phyloP scores from a whole-genome alignment of 2,797 vertebrate genomes.

The Danio jaintianensis region DNA sequence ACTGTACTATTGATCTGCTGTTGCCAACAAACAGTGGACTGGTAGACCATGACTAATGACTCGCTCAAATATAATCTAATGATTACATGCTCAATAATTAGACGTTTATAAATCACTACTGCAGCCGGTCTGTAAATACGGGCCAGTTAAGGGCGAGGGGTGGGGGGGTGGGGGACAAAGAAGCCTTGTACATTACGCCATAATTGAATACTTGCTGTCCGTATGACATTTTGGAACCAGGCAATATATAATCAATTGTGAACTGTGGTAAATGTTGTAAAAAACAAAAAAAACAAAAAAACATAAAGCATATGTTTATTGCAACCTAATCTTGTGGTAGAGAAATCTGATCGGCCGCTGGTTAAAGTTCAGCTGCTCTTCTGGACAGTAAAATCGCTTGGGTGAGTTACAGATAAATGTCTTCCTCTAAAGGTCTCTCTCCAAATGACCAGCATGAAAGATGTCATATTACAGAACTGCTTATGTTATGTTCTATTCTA shows the following conservation, averaged over 20 bases:
- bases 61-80: constrained; percentile 48
- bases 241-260: constrained; percentile 51
- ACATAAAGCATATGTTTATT: constrained; percentile 49
- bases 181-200: constrained; percentile 42
- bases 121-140: constrained; percentile 41
- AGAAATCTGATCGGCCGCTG: constrained; percentile 49
- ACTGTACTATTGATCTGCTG: constrained; percentile 73
- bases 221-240: constrained; percentile 36
- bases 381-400: constrained; percentile 52
- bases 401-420: constrained; percentile 49
- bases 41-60: constrained; percentile 54
- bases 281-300: constrained; percentile 17
- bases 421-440: constrained; percentile 36
- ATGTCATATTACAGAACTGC: constrained; percentile 28
- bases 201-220: constrained; percentile 49
- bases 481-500: background rate
- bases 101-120: constrained; percentile 55
- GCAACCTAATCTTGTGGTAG: constrained; percentile 53
- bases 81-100: constrained; percentile 55
- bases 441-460: constrained; percentile 40
- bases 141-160: constrained; percentile 27
- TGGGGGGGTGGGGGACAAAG: constrained; percentile 19
- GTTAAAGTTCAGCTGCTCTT: constrained; percentile 56
- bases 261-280: constrained; percentile 29
- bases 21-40: constrained; percentile 56